Evolutionary conservation across 1,140 invertebrate species (phyloP), one percentile per base, ranked within the genome.

Genomic region (Samia ricini): DNA sequence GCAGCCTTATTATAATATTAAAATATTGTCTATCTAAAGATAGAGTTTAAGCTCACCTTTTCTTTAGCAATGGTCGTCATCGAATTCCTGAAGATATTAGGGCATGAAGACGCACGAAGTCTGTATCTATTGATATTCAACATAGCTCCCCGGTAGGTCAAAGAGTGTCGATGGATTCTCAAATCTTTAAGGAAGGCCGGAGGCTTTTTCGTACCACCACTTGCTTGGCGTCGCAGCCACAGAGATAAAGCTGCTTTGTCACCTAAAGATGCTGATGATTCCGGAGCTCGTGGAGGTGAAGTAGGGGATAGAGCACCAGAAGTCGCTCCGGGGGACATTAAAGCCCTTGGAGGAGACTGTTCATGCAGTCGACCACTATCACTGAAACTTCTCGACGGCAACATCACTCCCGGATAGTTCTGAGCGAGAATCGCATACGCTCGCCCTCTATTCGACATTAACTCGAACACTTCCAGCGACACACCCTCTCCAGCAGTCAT

Each of bases 71-170:
- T 95, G n/a, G 96, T 97, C 0, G 95, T 95, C 92, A 97, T 96
- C 1, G 95, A 96, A 85, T 97, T 97, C 58, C 95, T 91, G 74
- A 96, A 97, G 74, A 97, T 97, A 85, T 97, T 95, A 1, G 96
- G 96, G 73, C 96, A 97, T 18, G 96, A 97, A 1, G 95, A 96
- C 0, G 96, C 96, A 60, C 95, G 91, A 8, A 97, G 89, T 18
- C 95, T 91, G 83, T 97, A 97, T 49, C 95, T 89, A 68, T 95
- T 95, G 65, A 97, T 95, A 74, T 97, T 96, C 22, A 97, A 87
- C 94, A 97, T 96, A 0, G 96, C 96, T 5, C 96, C 96, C 62
- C 96, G 92, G 80, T 97, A 96, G 23, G 95, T 97, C 20, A 97
- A 85, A 48, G 95, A 96, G 69, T 95, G 93, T 60, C 95, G 89